Percentiles rank a stretch among this genome's conserved stretches.
Conservation (phyloP, 2,797 vertebrate species). For the Mus spretus region DNA sequence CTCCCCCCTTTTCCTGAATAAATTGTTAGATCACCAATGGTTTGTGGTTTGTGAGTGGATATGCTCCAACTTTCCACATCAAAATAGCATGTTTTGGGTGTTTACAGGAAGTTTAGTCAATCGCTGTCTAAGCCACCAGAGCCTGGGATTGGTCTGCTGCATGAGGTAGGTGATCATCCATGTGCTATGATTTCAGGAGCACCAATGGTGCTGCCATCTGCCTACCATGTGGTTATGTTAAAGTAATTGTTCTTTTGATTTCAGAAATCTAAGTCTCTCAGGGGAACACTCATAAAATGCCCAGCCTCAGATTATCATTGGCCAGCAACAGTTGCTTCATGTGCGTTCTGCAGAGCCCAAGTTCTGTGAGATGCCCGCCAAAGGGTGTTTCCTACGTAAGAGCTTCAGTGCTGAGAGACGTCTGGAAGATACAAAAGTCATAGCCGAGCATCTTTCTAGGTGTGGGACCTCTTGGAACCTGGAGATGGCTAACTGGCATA, state of each 20-base stretch:
- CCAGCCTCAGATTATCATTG: fast-evolving
- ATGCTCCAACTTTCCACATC: neutral
- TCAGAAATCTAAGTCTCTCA: neutral
- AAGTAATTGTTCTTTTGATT: conserved; percentile 27
- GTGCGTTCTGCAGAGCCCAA: neutral
- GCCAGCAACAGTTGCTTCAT: neutral
- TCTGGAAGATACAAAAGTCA: neutral
- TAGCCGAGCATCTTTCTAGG: neutral
- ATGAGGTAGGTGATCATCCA: conserved; percentile 37
- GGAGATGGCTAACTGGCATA: fast-evolving
- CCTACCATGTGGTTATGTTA: neutral
- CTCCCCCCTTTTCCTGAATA: neutral
- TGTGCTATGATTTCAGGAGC: conserved; percentile 43
- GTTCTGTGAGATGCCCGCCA: neutral
- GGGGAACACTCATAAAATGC: neutral
- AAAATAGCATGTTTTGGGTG: neutral
- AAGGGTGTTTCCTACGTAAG: neutral
- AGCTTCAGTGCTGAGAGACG: neutral
- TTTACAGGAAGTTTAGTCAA: neutral
- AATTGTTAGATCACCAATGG: neutral
- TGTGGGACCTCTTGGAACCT: neutral
- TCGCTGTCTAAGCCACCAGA: fast-evolving
- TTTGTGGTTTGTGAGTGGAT: neutral
- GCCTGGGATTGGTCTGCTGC: neutral
- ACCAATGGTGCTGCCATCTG: conserved; percentile 4